Evolutionary conservation across 2,113 vertebrate species (phyloP).

Genomic region (Lamprologus callipterus): DNA sequence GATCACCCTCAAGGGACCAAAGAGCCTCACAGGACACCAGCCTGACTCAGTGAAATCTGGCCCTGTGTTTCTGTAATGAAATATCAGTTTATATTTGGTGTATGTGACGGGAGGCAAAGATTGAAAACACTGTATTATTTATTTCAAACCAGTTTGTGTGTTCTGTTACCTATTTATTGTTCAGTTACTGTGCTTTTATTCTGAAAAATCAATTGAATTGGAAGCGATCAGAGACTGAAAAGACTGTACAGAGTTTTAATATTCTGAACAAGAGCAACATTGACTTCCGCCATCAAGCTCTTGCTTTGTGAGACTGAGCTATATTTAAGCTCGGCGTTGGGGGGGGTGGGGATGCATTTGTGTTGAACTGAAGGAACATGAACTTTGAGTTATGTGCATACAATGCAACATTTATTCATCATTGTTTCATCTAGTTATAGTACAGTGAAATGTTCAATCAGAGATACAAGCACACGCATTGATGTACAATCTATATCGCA

Average conservation of each 20-base stretch:
- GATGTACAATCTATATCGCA: neutral
- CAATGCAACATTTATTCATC: constrained; percentile 23
- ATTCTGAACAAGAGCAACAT: neutral
- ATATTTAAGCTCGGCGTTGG: neutral
- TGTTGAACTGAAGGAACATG: neutral
- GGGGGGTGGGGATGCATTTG: neutral
- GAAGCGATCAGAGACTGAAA: constrained; percentile 1
- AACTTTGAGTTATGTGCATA: constrained; percentile 22
- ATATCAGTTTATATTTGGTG: constrained; percentile 3
- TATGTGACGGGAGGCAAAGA: neutral
- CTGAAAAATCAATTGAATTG: neutral
- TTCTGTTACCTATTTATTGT: constrained; percentile 54
- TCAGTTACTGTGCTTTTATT: constrained; percentile 34
- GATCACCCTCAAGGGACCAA: constrained; percentile 53
- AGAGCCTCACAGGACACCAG: constrained; percentile 41
- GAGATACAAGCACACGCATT: constrained; percentile 30
- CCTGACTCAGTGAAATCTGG: constrained; percentile 35
- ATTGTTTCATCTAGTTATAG: constrained; percentile 10
- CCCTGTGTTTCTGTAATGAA: constrained; percentile 20
- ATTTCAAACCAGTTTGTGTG: constrained; percentile 39
- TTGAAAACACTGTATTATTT: constrained; percentile 52
- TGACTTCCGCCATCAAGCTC: neutral
- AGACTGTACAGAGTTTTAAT: constrained; percentile 32
- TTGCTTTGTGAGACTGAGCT: constrained; percentile 1
- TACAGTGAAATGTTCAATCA: neutral